These are phyloP conservation scores for Lydus trimaculatus DNA, from an alignment of 2,888 invertebrate genomes.

Conservation along the genomic window DNA sequence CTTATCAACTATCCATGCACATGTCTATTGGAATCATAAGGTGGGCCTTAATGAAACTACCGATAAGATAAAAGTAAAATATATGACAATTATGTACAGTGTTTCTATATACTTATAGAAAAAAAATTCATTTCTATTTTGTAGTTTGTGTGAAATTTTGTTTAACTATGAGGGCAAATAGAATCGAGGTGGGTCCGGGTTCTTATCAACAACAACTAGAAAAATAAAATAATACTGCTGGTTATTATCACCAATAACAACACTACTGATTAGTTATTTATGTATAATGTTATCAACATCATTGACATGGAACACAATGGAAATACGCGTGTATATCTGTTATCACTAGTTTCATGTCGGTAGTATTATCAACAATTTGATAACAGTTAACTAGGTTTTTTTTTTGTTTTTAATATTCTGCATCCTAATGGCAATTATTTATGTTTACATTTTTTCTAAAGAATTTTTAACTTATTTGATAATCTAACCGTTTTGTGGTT, in stretches of 20 bases:
- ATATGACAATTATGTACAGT: too few relatives aligned
- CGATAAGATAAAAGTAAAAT: constrained; percentile 37
- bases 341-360: constrained; percentile 52
- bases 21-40: constrained; percentile 42
- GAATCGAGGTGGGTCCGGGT: not conserved
- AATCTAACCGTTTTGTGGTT: too few relatives aligned
- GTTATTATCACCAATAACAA: constrained; percentile 51
- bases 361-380: constrained; percentile 37
- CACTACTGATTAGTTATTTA: constrained; percentile 51
- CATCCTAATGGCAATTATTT: too few relatives aligned
- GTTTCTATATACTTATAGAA: too few relatives aligned
- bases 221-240: constrained; percentile 44
- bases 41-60: constrained; percentile 35
- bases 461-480: too few relatives aligned
- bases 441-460: too few relatives aligned
- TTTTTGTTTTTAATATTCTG: not conserved
- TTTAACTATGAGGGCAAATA: not conserved
- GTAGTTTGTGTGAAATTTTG: too few relatives aligned
- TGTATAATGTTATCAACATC: constrained; percentile 51
- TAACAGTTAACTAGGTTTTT: constrained; percentile 15
- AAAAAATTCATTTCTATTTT: too few relatives aligned
- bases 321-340: constrained; percentile 42
- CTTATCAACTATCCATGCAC: constrained; percentile 34
- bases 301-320: constrained; percentile 50
- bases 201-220: not conserved